Conservation (phyloP, 2,888 invertebrate genomes). For the Dryadula phaetusa region DNA sequence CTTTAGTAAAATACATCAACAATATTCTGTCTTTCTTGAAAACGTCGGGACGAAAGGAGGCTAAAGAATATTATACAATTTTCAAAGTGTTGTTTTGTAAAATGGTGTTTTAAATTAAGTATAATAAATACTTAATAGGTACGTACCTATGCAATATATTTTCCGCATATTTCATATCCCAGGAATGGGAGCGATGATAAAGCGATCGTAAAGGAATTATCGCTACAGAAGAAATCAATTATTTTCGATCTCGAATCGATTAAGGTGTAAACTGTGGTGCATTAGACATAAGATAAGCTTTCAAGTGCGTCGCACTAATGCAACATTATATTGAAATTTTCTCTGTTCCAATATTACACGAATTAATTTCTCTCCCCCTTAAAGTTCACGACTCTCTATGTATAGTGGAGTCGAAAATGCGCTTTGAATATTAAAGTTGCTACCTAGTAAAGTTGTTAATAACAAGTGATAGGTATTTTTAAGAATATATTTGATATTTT, state of each 20-base stretch:
- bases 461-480: too few relatives aligned
- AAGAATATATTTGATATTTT: too few relatives aligned
- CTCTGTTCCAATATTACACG: not conserved
- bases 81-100: not conserved
- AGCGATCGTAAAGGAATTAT: constrained; percentile 67
- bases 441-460: too few relatives aligned
- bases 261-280: constrained; percentile 77
- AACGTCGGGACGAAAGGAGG: not conserved
- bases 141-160: constrained; percentile 4
- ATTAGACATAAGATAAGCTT: constrained; percentile 19
- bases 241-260: constrained; percentile 69
- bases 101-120: not conserved
- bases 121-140: not conserved
- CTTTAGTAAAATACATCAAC: too few relatives aligned
- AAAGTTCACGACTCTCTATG: too few relatives aligned
- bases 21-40: not conserved
- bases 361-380: too few relatives aligned
- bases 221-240: constrained; percentile 73
- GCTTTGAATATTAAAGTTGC: too few relatives aligned
- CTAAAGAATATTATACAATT: not conserved
- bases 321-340: not conserved
- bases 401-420: too few relatives aligned
- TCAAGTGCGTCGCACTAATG: not conserved
- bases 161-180: constrained; percentile 17
- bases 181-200: constrained; percentile 56